Conservation (phyloP, 2,888 invertebrate species). For the Ectemnius continuus region DNA sequence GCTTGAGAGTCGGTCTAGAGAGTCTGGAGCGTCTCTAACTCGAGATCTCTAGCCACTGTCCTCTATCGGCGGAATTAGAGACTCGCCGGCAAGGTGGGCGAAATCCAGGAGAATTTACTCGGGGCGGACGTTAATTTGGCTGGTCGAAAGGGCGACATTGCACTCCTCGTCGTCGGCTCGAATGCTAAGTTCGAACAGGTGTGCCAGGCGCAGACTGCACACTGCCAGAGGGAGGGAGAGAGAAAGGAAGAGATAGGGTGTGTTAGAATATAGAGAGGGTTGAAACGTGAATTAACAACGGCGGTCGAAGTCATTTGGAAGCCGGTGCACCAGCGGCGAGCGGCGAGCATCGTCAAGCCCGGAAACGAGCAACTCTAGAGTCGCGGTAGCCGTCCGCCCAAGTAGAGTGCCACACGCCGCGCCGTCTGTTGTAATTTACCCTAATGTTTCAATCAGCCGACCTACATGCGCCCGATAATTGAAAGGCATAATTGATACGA, state of each 20-base stretch:
- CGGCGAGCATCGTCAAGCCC: constrained; percentile 6
- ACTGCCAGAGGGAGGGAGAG: background rate
- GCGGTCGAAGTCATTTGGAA: constrained; percentile 30
- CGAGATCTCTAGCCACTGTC: too few species aligned
- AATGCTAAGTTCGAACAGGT: background rate
- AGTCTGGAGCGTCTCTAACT: too few species aligned
- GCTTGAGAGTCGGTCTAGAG: too few species aligned
- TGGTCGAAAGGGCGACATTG: too few species aligned
- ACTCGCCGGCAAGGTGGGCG: too few species aligned
- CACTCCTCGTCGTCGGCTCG: background rate
- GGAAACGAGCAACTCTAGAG: constrained; percentile 23
- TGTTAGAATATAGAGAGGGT: background rate
- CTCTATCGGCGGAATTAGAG: too few species aligned
- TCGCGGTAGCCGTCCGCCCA: constrained; percentile 27
- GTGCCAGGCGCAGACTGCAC: background rate
- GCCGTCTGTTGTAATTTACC: constrained; percentile 53
- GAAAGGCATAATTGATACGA: constrained; percentile 65
- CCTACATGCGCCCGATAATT: constrained; percentile 60
- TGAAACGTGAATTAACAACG: constrained; percentile 29
- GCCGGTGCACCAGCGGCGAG: constrained; percentile 7
- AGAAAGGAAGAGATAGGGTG: constrained; percentile 16
- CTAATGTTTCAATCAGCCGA: constrained; percentile 65
- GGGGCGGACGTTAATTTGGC: background rate
- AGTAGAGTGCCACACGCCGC: constrained; percentile 26
- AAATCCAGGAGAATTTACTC: too few species aligned